Conservation (phyloP, 2,113 vertebrate species). For the Lanius ludovicianus region DNA sequence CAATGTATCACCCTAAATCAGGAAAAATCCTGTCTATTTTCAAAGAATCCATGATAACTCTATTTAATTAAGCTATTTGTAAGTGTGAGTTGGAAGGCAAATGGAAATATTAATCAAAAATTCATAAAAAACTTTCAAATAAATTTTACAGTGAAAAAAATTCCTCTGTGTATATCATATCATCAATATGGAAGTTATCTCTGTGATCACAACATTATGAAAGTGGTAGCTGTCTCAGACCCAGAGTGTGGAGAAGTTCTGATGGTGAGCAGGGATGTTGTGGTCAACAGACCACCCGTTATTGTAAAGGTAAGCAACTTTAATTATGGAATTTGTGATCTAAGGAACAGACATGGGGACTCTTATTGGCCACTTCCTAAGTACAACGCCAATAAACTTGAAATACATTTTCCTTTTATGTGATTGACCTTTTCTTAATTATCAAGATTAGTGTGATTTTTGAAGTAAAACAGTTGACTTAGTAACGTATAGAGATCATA, state of each 20-base stretch:
- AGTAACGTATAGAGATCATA: not conserved
- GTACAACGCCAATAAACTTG: not conserved
- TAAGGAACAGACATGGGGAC: not conserved
- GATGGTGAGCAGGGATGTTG: conserved; percentile 58
- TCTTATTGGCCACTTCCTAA: not conserved
- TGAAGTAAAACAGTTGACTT: not conserved
- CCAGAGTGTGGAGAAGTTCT: conserved; percentile 51
- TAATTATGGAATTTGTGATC: not conserved
- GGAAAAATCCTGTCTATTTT: not conserved
- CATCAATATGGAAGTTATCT: conserved; percentile 50
- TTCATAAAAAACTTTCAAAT: not conserved
- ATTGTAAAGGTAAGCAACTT: conserved; percentile 57
- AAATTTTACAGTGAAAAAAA: conserved; percentile 56
- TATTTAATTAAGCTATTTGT: not conserved
- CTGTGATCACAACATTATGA: conserved; percentile 59
- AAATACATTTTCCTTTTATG: not conserved
- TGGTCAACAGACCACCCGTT: conserved; percentile 56
- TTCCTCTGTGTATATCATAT: conserved; percentile 44
- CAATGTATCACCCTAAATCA: not conserved
- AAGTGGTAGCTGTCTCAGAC: conserved; percentile 57
- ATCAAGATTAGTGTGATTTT: not conserved
- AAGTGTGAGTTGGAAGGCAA: not conserved
- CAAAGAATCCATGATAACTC: not conserved
- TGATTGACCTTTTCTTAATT: not conserved
- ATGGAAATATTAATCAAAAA: not conserved